These are phyloP conservation scores for Oreochromis grahami DNA, from an alignment of 2,797 vertebrate genomes.

Conservation along the genomic window DNA sequence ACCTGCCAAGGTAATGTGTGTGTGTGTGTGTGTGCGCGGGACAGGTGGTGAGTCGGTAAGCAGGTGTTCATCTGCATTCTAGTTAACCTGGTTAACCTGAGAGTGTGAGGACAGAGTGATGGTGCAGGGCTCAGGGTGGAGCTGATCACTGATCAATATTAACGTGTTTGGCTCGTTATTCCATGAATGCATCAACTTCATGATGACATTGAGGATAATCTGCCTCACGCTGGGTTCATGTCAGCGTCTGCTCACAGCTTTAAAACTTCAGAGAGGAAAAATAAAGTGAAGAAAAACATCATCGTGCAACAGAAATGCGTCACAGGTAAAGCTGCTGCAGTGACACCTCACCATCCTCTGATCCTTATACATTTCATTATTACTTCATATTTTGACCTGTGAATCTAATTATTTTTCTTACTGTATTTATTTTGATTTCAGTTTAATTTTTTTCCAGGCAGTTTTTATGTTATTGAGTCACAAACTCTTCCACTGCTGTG, in stretches of 20 bases:
- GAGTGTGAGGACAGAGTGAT: neutral
- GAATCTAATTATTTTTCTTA: neutral
- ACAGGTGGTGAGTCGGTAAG: constrained; percentile 50
- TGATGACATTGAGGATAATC: neutral
- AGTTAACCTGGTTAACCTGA: constrained; percentile 24
- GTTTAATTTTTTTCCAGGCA: neutral
- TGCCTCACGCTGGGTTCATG: neutral
- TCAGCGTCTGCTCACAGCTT: neutral
- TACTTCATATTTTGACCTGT: neutral
- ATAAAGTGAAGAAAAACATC: neutral
- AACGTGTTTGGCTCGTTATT: rapidly evolving
- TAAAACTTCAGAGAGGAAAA: neutral
- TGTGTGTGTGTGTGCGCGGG: neutral
- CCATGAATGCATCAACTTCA: neutral
- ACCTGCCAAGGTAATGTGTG: neutral
- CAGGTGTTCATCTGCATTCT: constrained; percentile 66
- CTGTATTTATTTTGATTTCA: neutral
- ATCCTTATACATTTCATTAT: neutral
- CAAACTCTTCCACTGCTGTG: neutral
- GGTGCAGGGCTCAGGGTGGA: neutral
- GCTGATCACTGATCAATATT: neutral
- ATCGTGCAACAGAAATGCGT: neutral
- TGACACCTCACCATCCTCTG: neutral
- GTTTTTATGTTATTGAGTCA: neutral
- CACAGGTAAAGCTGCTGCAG: neutral